phyloP scores from a whole-genome alignment of 2,888 invertebrate species.

The Imbricaverruca yamaguchii region DNA sequence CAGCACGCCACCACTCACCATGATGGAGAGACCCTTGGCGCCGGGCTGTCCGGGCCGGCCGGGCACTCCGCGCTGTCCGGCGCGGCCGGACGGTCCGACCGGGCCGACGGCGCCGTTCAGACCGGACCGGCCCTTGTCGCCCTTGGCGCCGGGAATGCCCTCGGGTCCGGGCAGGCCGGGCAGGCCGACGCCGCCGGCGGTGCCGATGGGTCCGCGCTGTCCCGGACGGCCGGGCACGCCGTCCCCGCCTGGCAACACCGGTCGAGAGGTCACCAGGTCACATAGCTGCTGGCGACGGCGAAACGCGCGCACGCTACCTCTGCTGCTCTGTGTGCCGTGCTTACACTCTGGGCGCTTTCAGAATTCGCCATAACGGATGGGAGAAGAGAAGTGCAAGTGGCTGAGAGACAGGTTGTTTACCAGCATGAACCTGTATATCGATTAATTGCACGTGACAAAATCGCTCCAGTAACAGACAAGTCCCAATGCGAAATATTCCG shows the following conservation, averaged over 20 bases:
- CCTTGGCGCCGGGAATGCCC: constrained; percentile 33
- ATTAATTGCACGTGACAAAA: too few relatives aligned
- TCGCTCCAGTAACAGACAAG: too few relatives aligned
- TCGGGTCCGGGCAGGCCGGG: constrained; percentile 35
- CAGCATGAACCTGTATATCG: too few relatives aligned
- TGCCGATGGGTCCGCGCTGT: constrained; percentile 49
- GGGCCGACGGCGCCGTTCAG: constrained; percentile 26
- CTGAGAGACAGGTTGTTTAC: too few relatives aligned
- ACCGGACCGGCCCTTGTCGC: constrained; percentile 30
- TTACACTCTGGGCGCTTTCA: too few relatives aligned
- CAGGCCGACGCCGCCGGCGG: constrained; percentile 35
- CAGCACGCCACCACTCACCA: constrained; percentile 24
- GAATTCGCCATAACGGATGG: too few relatives aligned
- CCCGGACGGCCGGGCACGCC: constrained; percentile 60
- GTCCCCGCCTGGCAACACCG: constrained; percentile 46
- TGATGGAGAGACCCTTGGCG: constrained; percentile 46
- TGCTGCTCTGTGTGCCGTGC: too few relatives aligned
- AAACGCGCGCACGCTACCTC: too few relatives aligned
- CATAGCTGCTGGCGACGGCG: too few relatives aligned
- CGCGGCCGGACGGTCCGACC: constrained; percentile 58
- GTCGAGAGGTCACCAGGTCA: constrained; percentile 30
- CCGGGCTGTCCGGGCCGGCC: constrained; percentile 51
- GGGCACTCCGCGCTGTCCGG: constrained; percentile 67
- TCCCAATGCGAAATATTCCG: too few relatives aligned
- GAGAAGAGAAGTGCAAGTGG: too few relatives aligned